Evolutionary conservation across 2,888 invertebrate genomes (phyloP).

Genomic region (Cosmia pyralina): DNA sequence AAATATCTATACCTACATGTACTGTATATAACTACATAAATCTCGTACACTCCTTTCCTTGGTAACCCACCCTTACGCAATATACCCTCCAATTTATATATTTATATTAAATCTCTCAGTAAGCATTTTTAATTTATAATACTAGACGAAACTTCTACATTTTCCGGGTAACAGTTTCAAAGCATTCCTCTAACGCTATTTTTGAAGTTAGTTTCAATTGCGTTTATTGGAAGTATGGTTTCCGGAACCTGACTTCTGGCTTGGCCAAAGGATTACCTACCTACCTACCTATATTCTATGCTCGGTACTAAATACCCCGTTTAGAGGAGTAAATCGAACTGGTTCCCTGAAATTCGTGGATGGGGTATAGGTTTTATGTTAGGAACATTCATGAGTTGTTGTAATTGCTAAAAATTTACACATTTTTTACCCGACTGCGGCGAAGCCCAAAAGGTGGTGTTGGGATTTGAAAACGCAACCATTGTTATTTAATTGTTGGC

Average conservation of each 20-base stretch:
- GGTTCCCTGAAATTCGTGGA: not conserved
- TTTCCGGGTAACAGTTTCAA: conserved; percentile 15
- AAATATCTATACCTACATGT: no score
- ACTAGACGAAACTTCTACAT: conserved; percentile 7
- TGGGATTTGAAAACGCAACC: no score
- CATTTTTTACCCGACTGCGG: no score
- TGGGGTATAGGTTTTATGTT: not conserved
- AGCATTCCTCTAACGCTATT: conserved; percentile 8
- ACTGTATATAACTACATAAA: no score
- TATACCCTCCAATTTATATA: not conserved
- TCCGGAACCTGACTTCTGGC: conserved; percentile 41
- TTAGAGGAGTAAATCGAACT: not conserved
- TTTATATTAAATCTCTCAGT: conserved; percentile 7
- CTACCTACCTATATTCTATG: conserved; percentile 29
- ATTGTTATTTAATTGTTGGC: no score
- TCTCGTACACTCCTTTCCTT: not conserved
- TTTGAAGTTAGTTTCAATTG: conserved; percentile 18
- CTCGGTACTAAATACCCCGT: not conserved
- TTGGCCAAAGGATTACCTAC: conserved; percentile 51
- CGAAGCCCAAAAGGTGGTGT: no score
- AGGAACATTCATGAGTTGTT: no score
- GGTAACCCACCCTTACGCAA: not conserved
- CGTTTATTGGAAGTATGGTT: conserved; percentile 34
- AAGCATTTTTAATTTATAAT: conserved; percentile 1
- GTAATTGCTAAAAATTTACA: not conserved